Evolutionary conservation across 2,888 invertebrate genomes (phyloP).

Genomic region (Stenolophus ochropezus): DNA sequence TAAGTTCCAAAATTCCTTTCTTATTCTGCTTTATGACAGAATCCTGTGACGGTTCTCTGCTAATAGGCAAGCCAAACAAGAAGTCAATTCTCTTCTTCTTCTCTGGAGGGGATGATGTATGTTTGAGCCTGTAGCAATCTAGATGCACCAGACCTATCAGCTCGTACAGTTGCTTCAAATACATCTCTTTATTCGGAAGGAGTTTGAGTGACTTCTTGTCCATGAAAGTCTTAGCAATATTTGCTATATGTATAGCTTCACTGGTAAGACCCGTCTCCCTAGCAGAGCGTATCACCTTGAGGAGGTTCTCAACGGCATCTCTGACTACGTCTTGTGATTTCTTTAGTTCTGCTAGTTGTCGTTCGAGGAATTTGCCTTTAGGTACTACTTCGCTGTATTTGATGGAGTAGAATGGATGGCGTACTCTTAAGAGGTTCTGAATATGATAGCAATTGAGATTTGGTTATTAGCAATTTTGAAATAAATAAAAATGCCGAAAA

Average conservation of each 20-base stretch:
- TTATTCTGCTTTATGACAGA: constrained; percentile 69
- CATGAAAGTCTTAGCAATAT: constrained; percentile 71
- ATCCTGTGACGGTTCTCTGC: constrained; percentile 69
- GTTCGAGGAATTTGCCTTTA: constrained; percentile 67
- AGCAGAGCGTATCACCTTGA: constrained; percentile 68
- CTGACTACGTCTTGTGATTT: constrained; percentile 68
- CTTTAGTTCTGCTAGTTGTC: constrained; percentile 68
- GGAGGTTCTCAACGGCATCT: constrained; percentile 70
- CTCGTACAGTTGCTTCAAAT: constrained; percentile 71
- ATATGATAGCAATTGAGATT: constrained; percentile 23
- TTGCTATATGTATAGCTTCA: constrained; percentile 67
- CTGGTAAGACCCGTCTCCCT: constrained; percentile 65
- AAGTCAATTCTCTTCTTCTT: constrained; percentile 68
- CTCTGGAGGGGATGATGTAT: constrained; percentile 64
- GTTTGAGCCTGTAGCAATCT: constrained; percentile 71
- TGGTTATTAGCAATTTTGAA: too few species aligned
- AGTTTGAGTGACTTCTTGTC: constrained; percentile 70
- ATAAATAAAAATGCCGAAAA: too few species aligned
- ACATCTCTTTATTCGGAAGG: constrained; percentile 71
- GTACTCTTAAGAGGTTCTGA: constrained; percentile 71
- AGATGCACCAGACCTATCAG: constrained; percentile 72
- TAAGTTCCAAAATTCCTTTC: constrained; percentile 68
- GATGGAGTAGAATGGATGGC: constrained; percentile 73
- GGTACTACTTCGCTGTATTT: constrained; percentile 69
- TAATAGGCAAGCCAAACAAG: constrained; percentile 68